Percentiles rank a stretch among this genome's conserved stretches.
Evolutionary conservation across 2,113 vertebrate species (phyloP).

Genomic region (Scalopus aquaticus): DNA sequence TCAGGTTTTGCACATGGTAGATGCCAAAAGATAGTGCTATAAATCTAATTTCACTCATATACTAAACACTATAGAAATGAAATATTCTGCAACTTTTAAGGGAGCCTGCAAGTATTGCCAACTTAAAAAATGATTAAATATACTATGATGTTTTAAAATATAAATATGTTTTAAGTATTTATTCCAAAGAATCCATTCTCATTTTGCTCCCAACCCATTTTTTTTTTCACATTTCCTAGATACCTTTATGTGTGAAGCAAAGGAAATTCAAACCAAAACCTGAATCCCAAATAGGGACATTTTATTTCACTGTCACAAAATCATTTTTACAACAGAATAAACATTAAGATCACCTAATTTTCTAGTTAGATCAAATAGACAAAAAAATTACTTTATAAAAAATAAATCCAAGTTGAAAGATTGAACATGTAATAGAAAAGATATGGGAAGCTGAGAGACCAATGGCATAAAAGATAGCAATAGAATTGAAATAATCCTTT

Average conservation of each 20-base stretch:
- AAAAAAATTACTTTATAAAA: not conserved
- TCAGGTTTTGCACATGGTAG: not conserved
- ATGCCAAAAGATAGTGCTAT: not conserved
- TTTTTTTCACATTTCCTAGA: too few species aligned
- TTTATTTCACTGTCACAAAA: not conserved
- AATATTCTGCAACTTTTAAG: not conserved
- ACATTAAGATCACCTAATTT: not conserved
- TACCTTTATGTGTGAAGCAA: not conserved
- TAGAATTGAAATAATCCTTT: not conserved
- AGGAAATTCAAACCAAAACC: not conserved
- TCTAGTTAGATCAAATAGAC: not conserved
- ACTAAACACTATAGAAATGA: not conserved
- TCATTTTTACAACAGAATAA: not conserved
- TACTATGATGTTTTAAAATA: not conserved
- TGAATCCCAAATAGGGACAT: not conserved
- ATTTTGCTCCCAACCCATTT: not conserved
- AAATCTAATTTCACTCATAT: not conserved
- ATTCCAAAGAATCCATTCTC: not conserved
- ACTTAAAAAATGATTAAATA: not conserved
- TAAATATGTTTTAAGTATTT: not conserved
- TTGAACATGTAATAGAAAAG: not conserved
- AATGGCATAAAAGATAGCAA: not conserved
- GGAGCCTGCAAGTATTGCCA: not conserved
- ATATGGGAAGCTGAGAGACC: not conserved
- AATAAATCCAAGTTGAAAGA: constrained; percentile 11